These are phyloP conservation scores for Neuroscelio doddi DNA, from an alignment of 2,888 invertebrate genomes.

Conservation along the genomic window DNA sequence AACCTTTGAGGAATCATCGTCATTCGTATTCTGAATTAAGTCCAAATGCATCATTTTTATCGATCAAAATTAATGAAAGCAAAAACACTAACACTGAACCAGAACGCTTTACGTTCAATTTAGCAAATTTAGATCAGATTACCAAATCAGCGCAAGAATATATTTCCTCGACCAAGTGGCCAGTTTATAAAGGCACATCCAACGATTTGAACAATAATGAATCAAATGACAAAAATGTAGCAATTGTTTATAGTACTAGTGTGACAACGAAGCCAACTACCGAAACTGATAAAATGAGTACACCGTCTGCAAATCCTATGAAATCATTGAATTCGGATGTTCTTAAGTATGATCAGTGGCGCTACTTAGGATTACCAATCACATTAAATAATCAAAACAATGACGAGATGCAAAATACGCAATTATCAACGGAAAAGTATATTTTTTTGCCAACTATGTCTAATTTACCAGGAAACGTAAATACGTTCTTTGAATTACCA, in stretches of 20 bases:
- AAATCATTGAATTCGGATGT: slow-evolving; percentile 44
- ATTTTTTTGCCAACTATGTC: slow-evolving; percentile 51
- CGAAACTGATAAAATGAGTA: slow-evolving; percentile 50
- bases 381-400: slow-evolving; percentile 33
- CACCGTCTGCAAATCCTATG: slow-evolving; percentile 56
- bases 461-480: slow-evolving; percentile 22
- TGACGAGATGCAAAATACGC: neutral
- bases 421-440: slow-evolving; percentile 17
- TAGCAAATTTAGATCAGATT: slow-evolving; percentile 49
- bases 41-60: slow-evolving; percentile 31
- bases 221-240: slow-evolving; percentile 37
- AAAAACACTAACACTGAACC: slow-evolving; percentile 50
- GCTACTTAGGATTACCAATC: slow-evolving; percentile 70
- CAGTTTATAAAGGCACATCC: slow-evolving; percentile 23
- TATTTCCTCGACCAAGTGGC: slow-evolving; percentile 30
- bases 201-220: slow-evolving; percentile 6
- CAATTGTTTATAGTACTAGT: slow-evolving; percentile 57
- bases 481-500: slow-evolving; percentile 30
- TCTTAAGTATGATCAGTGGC: slow-evolving; percentile 65
- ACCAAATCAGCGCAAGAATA: slow-evolving; percentile 39
- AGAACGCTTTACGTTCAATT: slow-evolving; percentile 61
- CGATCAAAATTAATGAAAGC: slow-evolving; percentile 16
- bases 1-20: slow-evolving; percentile 46
- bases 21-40: slow-evolving; percentile 53
- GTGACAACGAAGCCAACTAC: slow-evolving; percentile 48